Evolutionary conservation across 1,140 invertebrate genomes (phyloP), one percentile per base, ranked within the genome.

Genomic region (Branchinecta lindahli): DNA sequence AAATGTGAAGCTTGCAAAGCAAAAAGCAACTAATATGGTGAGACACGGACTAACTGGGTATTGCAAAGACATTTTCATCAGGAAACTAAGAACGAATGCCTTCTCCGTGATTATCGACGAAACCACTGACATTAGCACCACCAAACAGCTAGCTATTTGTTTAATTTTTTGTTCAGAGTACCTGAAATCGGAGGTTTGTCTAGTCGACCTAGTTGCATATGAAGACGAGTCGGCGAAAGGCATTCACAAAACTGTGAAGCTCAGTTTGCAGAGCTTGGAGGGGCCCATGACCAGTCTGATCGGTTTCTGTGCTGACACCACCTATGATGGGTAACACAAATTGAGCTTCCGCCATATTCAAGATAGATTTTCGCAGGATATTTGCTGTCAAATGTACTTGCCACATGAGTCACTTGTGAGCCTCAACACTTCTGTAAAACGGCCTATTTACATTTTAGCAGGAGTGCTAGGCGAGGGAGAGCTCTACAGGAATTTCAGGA

Each of bases 271-370:
- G 33, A 52, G 61, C 21, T 72, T 73, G 61, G 71, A 73, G 46
- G 75, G 77, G 72, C 75, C 74, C 18, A 61, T 75, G 44, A n/a
- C 66, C 66, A 78, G 78, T 46, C 71, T 77, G 47, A 72, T 78
- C 45, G 77, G 75, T 45, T 77, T 78, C 72, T 72, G 73, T 47
- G 74, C 75, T n/a, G 78, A 79, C 70, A 77, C 76, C 7, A 76
- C 75, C 6, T 9, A 79, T 78, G 78, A 73, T 76, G 33, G 77
- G 77, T 5, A 70, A 74, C 74, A 70, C 75, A 67, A 46, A 77
- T 65, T 78, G 76, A 52, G 73, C 79, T 9, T 76, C 75, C 71
- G 71, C 72, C 66, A 65, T 70, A 9, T 72, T 76, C 61, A 76
- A 74, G 73, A 20, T 71, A 45, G 70, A 71, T 66, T 70, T n/a